A percentile compares a stretch with the other conserved stretches of the same genome.
Conservation (phyloP, 92 coral and sea anemone species). For the Palythoa grandis region DNA sequence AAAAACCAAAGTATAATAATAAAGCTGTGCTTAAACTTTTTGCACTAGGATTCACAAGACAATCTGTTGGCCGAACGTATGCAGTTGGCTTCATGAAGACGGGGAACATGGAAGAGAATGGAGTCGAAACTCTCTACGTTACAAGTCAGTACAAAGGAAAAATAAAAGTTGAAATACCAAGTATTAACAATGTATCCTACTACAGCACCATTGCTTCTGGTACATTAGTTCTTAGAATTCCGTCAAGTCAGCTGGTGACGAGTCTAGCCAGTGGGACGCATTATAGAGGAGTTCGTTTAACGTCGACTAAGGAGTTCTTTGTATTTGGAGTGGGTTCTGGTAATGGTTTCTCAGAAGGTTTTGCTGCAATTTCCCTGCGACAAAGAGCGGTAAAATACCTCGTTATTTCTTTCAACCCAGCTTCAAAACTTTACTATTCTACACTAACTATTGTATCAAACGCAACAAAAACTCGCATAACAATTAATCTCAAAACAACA, state of each 20-base stretch:
- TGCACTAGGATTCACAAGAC: neutral
- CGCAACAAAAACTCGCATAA: constrained; percentile 22
- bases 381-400: constrained; percentile 39
- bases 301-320: constrained; percentile 26
- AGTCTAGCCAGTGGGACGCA: constrained; percentile 8
- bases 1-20: neutral
- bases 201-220: constrained; percentile 21
- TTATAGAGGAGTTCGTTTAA: constrained; percentile 30
- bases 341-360: constrained; percentile 46
- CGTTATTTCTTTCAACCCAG: constrained; percentile 30
- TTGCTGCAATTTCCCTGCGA: constrained; percentile 43
- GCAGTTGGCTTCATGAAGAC: constrained; percentile 37
- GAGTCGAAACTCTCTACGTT: constrained; percentile 15
- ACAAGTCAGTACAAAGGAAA: constrained; percentile 12
- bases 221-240: constrained; percentile 3
- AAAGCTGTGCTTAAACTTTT: neutral
- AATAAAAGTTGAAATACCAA: constrained; percentile 29
- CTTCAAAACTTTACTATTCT: constrained; percentile 6
- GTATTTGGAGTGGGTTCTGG: constrained; percentile 55
- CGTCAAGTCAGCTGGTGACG: neutral
- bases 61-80: neutral
- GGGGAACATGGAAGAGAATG: neutral
- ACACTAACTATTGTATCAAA: neutral
- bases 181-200: constrained; percentile 15
- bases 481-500: neutral